These are phyloP conservation scores for Ondatra zibethicus DNA, from an alignment of 2,113 vertebrate species.

Conservation along the genomic window DNA sequence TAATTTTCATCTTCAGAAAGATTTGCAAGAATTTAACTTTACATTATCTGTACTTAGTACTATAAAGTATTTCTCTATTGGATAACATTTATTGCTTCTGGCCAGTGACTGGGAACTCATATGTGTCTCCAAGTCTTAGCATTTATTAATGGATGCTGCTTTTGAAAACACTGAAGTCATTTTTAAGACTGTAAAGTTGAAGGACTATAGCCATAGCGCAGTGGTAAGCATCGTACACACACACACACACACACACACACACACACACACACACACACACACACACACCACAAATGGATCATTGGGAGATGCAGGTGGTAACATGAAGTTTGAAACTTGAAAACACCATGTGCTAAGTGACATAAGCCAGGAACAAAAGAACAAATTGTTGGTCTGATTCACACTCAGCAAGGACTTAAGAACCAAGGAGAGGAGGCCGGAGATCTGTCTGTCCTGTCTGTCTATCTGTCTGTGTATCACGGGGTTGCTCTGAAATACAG, in stretches of 20 bases:
- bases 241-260: neutral
- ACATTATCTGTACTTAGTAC: neutral
- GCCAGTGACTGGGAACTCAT: neutral
- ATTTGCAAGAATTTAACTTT: neutral
- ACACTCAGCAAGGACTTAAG: neutral
- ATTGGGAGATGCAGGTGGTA: neutral
- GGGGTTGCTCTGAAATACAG: constrained; percentile 35
- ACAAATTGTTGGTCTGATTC: neutral
- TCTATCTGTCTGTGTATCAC: neutral
- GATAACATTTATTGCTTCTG: neutral
- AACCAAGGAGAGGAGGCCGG: neutral
- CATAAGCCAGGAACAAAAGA: neutral
- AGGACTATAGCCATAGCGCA: neutral
- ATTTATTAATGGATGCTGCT: neutral
- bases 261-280: neutral
- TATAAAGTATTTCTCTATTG: neutral
- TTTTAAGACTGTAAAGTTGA: neutral
- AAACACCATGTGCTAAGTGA: constrained; percentile 5
- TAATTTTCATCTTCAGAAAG: neutral
- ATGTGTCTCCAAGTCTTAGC: neutral
- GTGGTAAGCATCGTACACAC: neutral
- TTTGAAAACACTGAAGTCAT: constrained; percentile 4
- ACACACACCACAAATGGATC: no score
- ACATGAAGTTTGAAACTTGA: neutral
- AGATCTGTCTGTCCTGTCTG: neutral